These are phyloP conservation scores for Drosophila koepferae DNA, from an alignment of 2,888 invertebrate genomes.

Conservation along the genomic window DNA sequence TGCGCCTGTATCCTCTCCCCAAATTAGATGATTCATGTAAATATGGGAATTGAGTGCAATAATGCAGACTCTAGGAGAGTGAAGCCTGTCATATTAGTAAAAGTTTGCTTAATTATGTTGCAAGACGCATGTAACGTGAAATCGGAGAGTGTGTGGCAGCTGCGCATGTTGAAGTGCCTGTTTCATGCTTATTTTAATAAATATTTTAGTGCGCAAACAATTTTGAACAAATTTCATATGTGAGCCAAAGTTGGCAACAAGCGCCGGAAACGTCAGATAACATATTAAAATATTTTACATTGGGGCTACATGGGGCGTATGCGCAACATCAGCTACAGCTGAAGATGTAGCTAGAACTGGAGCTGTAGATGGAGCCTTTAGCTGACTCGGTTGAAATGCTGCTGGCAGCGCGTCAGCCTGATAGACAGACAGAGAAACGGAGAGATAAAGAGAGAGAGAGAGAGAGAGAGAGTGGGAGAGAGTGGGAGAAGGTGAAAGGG, in stretches of 20 bases:
- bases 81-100: conserved; percentile 46
- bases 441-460: conserved; percentile 3
- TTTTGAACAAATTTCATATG: conserved; percentile 69
- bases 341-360: not conserved
- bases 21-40: not conserved
- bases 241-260: conserved; percentile 64
- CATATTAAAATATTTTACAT: conserved; percentile 67
- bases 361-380: conserved; percentile 11
- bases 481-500: conserved; percentile 1
- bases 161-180: conserved; percentile 8
- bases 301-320: conserved; percentile 40
- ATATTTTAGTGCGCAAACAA: conserved; percentile 72
- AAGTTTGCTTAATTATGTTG: conserved; percentile 56
- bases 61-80: conserved; percentile 7
- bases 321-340: conserved; percentile 28
- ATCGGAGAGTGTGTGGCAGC: conserved; percentile 1
- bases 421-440: conserved; percentile 33
- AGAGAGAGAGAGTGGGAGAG: not conserved
- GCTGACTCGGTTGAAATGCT: conserved; percentile 56
- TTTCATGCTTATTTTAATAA: conserved; percentile 62
- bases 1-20: not conserved
- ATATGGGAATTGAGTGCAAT: conserved; percentile 31
- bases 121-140: conserved; percentile 18
- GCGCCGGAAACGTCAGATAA: conserved; percentile 54
- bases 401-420: conserved; percentile 60